Evolutionary conservation across 2,797 vertebrate species (phyloP).

Genomic region (Pipistrellus pipistrellus): DNA sequence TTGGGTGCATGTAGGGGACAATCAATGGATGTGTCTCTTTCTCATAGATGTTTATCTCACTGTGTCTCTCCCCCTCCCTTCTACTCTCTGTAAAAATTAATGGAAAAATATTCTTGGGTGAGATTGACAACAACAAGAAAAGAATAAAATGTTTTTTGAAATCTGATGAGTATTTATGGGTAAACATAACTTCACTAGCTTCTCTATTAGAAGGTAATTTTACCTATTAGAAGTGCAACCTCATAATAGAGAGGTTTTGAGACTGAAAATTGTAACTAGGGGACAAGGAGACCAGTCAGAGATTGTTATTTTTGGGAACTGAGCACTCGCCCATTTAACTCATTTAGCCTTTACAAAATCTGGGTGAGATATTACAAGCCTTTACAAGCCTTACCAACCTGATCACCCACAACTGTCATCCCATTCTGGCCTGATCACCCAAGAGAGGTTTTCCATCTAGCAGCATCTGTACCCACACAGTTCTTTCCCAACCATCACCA

Average conservation of each 20-base stretch:
- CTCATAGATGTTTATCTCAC: too few species aligned
- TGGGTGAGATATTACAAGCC: too few species aligned
- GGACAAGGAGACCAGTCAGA: neutral
- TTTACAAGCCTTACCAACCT: too few species aligned
- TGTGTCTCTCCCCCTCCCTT: too few species aligned
- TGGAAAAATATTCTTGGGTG: too few species aligned
- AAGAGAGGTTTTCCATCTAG: neutral
- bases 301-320: neutral
- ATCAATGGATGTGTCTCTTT: too few species aligned
- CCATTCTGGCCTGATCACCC: too few species aligned
- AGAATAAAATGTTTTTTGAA: neutral
- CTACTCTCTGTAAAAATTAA: too few species aligned
- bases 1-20: too few species aligned
- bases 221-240: neutral
- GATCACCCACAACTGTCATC: too few species aligned
- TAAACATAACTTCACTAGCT: neutral
- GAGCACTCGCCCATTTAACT: neutral
- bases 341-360: neutral
- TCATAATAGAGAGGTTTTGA: neutral
- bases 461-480: accelerated
- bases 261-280: neutral
- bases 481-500: accelerated
- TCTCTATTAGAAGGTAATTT: neutral
- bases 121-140: too few species aligned
- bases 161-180: neutral